These are phyloP conservation scores for Falco punctatus DNA, from an alignment of 2,113 vertebrate species.

Conservation along the genomic window DNA sequence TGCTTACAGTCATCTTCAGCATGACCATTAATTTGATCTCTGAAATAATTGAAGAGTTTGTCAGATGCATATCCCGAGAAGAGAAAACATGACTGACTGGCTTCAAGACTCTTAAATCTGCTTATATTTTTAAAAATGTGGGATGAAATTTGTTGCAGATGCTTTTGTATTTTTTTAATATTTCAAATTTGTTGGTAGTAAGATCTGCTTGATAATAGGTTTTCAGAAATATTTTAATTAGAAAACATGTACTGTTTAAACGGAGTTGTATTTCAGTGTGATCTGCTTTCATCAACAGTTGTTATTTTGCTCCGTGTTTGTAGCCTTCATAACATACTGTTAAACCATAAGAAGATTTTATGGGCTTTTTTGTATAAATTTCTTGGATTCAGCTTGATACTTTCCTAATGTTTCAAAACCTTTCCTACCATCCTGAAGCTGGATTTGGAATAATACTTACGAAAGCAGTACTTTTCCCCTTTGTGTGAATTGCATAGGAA, in stretches of 20 bases:
- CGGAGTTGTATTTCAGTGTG: not conserved
- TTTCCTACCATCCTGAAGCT: not conserved
- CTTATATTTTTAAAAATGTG: not conserved
- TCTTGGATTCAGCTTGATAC: not conserved
- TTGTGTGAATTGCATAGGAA: not conserved
- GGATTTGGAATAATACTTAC: not conserved
- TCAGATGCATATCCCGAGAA: not conserved
- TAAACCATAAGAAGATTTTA: not conserved
- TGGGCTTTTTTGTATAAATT: not conserved
- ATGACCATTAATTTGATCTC: not conserved
- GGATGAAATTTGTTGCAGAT: not conserved
- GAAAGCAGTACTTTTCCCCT: not conserved
- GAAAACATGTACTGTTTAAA: not conserved
- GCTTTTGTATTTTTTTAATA: not conserved
- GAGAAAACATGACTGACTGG: not conserved
- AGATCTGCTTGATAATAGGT: not conserved
- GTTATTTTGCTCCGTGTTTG: not conserved
- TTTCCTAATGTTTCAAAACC: not conserved
- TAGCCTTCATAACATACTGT: not conserved
- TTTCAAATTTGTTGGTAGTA: not conserved
- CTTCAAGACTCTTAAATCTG: not conserved
- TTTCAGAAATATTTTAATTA: not conserved
- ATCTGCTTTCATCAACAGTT: not conserved
- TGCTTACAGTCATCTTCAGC: not conserved
- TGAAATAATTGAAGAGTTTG: not conserved